Evolutionary conservation across 1,140 invertebrate species (phyloP).

Genomic region (Venustaconcha ellipsiformis): DNA sequence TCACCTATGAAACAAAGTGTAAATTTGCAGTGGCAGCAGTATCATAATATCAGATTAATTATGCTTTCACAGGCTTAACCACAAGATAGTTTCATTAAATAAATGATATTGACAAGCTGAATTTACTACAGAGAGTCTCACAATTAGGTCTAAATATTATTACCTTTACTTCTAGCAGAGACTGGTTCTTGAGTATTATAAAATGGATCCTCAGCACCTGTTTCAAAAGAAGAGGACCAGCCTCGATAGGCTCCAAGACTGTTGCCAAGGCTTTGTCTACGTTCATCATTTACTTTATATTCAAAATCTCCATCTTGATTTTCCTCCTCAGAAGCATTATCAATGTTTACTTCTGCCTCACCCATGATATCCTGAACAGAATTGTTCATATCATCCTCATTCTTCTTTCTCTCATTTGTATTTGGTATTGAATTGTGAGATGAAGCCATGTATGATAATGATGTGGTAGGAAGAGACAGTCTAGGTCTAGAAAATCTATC

Average conservation of each 20-base stretch:
- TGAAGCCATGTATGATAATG: too few species aligned
- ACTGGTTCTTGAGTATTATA: not conserved
- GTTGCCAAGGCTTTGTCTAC: slow-evolving; percentile 72
- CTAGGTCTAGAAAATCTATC: slow-evolving; percentile 30
- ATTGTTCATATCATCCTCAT: slow-evolving; percentile 4
- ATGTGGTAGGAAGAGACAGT: slow-evolving; percentile 23
- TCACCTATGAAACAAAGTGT: too few species aligned
- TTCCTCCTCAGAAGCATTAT: not conserved
- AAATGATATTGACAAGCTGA: too few species aligned
- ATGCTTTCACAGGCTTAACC: too few species aligned
- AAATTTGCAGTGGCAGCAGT: too few species aligned
- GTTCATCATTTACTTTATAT: not conserved
- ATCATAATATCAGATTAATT: too few species aligned
- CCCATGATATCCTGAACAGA: slow-evolving; percentile 2
- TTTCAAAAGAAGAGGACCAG: slow-evolving; percentile 74
- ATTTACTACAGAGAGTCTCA: too few species aligned
- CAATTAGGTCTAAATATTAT: too few species aligned
- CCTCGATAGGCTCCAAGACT: slow-evolving; percentile 76
- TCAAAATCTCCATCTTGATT: not conserved
- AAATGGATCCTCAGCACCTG: slow-evolving; percentile 24
- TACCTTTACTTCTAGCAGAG: too few species aligned
- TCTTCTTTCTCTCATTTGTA: slow-evolving; percentile 11
- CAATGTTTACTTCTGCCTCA: slow-evolving; percentile 5
- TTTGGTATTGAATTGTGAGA: slow-evolving; percentile 20
- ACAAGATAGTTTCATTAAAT: too few species aligned